Evolutionary conservation across 2,113 vertebrate species (phyloP).

Genomic region (Aviceda subcristata): DNA sequence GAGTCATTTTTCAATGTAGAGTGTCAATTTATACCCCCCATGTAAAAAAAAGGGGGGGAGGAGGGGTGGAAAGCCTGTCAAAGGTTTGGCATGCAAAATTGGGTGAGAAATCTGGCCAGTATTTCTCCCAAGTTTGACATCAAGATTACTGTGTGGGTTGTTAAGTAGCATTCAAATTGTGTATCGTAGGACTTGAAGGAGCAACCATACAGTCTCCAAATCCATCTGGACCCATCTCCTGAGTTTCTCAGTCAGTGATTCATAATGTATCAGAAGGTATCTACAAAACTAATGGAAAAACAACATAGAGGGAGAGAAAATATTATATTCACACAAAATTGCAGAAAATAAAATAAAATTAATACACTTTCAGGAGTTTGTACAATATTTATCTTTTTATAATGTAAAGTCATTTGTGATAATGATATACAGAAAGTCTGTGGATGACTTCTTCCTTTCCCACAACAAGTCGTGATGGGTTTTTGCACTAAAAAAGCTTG

Average conservation of each 20-base stretch:
- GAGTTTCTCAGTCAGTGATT: neutral
- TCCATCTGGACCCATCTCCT: neutral
- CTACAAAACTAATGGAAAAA: neutral
- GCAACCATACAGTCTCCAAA: neutral
- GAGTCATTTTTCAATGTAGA: neutral
- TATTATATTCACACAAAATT: neutral
- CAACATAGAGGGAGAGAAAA: neutral
- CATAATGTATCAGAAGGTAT: neutral
- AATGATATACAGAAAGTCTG: neutral
- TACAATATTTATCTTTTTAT: neutral
- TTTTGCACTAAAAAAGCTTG: neutral
- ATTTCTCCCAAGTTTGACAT: neutral
- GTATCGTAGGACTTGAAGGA: neutral
- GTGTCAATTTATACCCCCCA: neutral
- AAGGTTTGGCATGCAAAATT: neutral
- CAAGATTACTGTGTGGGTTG: neutral
- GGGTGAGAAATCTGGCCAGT: neutral
- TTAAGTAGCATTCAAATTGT: neutral
- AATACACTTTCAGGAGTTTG: neutral
- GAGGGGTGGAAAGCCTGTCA: neutral
- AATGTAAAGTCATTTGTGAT: neutral
- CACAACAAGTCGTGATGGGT: neutral
- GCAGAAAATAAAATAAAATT: neutral
- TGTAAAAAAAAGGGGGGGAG: fast-evolving
- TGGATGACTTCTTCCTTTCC: neutral